phyloP scores from a whole-genome alignment of 2,113 vertebrate genomes.

The Pseudois nayaur region DNA sequence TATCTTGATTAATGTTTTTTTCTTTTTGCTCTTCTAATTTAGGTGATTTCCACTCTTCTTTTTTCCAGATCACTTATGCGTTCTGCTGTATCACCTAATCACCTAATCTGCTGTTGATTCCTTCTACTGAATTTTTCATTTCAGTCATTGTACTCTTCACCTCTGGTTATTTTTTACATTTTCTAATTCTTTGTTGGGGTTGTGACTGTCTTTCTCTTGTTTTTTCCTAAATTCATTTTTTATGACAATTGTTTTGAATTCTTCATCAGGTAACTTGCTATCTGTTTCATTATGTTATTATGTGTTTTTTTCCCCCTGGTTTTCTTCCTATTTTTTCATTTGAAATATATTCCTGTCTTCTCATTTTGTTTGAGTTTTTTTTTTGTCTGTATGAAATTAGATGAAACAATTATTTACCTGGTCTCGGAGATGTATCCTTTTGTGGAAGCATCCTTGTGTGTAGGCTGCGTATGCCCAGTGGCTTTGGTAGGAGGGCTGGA shows the following conservation, averaged over 20 bases:
- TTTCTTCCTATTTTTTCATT: not conserved
- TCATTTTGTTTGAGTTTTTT: not conserved
- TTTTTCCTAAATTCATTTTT: not conserved
- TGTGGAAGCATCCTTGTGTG: not conserved
- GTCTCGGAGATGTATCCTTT: not conserved
- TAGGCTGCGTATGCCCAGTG: not conserved
- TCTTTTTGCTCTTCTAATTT: not conserved
- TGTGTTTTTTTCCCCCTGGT: fast-evolving
- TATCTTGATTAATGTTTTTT: not conserved
- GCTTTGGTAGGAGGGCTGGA: not conserved
- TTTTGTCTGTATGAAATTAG: not conserved
- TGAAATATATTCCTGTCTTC: not conserved
- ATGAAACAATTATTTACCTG: not conserved
- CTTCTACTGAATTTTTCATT: not conserved
- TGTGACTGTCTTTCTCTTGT: not conserved
- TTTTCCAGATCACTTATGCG: not conserved
- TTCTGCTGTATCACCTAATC: not conserved
- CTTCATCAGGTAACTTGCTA: not conserved
- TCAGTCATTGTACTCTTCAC: not conserved
- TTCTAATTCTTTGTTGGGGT: not conserved
- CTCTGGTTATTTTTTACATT: not conserved
- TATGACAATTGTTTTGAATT: not conserved
- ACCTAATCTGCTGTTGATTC: not conserved
- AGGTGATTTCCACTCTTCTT: not conserved
- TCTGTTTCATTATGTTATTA: not conserved